Base-by-base conservation (phyloP, 2,888 invertebrate species). In the Aleiodes testaceus region DNA sequence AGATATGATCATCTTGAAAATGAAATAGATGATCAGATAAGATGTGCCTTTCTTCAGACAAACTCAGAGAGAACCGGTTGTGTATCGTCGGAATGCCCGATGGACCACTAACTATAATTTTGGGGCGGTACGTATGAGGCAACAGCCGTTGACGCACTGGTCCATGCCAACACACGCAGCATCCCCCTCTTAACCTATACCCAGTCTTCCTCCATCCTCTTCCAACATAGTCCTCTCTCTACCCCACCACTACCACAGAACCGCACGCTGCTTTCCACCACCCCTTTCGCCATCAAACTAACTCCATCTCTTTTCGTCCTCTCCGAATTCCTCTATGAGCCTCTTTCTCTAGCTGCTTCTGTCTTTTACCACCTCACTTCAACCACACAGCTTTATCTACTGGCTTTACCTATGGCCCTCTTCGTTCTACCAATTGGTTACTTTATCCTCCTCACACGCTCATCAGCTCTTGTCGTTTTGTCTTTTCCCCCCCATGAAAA, bases 111-210 rank as follows among this genome's bases (percentile, higher is more conserved):
- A 86, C 83, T 83, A 85, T 85, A 85, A 86, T 87, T 87, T 87
- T 81, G 77, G 81, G 84, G 85, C 82, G 86, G 85, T 87, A 87
- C 87, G 85, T 87, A 80, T 84, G 85, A 86, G 87, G 87, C 87
- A 86, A 87, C 85, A 86, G 87, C 85, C 87, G 87, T 87, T 87
- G 87, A 87, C 87, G 87, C 87, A 87, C 87, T 87, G 87, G 87
- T 86, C 87, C 87, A 87, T 87, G 87, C 86, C 87, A 82, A 87
- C 87, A 87, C 87, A 87, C 86, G 85, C 85, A 80, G 80, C 78
- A 77, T 73, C 73, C 73, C 73, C 73, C 70, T 67, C 70, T 70
- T 50, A 64, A 63, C 26, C 63, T 70, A 74, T 68, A 79, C 81
- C 83, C 84, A 84, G 85, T 85, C 85, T 84, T 82, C 82, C 81